These are phyloP conservation scores for Drosophila subobscura DNA, from an alignment of 1,140 invertebrate genomes.

Conservation along the genomic window DNA sequence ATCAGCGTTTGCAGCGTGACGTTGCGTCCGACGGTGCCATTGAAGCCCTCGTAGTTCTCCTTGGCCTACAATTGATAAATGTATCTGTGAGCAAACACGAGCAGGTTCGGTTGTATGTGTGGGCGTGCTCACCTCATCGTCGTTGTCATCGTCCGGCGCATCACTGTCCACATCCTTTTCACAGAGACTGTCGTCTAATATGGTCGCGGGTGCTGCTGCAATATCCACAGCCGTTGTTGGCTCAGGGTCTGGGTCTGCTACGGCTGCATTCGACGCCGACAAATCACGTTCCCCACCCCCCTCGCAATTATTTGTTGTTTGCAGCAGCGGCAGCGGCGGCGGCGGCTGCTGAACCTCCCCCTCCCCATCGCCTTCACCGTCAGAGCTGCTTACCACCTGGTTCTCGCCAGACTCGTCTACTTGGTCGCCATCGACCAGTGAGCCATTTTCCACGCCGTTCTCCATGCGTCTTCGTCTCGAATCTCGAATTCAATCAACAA, in stretches of 20 bases:
- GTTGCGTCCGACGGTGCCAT: slow-evolving; percentile 86
- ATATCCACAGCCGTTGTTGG: slow-evolving; percentile 25
- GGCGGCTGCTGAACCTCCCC: slow-evolving; percentile 38
- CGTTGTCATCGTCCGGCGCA: slow-evolving; percentile 72
- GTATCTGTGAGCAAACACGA: neutral
- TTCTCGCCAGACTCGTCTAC: slow-evolving; percentile 60
- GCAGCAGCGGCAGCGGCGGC: slow-evolving; percentile 52
- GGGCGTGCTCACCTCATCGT: slow-evolving; percentile 68
- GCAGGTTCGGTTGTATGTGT: neutral
- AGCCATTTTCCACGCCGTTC: slow-evolving; percentile 74
- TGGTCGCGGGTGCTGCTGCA: slow-evolving; percentile 17
- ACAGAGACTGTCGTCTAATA: slow-evolving; percentile 63
- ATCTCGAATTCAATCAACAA: slow-evolving; percentile 30
- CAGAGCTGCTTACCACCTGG: slow-evolving; percentile 68
- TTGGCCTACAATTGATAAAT: slow-evolving; percentile 52
- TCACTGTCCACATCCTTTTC: slow-evolving; percentile 81
- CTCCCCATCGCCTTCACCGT: slow-evolving; percentile 58
- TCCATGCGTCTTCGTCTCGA: slow-evolving; percentile 61
- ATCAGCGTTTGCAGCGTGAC: slow-evolving; percentile 93
- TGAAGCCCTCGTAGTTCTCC: slow-evolving; percentile 81
- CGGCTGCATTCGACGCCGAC: slow-evolving; percentile 37
- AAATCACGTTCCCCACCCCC: slow-evolving; percentile 52
- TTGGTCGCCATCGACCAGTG: slow-evolving; percentile 60
- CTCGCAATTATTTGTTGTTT: slow-evolving; percentile 69
- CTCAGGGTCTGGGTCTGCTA: slow-evolving; percentile 42